phyloP scores from a whole-genome alignment of 2,888 invertebrate species.

The Adelphocoris suturalis region DNA sequence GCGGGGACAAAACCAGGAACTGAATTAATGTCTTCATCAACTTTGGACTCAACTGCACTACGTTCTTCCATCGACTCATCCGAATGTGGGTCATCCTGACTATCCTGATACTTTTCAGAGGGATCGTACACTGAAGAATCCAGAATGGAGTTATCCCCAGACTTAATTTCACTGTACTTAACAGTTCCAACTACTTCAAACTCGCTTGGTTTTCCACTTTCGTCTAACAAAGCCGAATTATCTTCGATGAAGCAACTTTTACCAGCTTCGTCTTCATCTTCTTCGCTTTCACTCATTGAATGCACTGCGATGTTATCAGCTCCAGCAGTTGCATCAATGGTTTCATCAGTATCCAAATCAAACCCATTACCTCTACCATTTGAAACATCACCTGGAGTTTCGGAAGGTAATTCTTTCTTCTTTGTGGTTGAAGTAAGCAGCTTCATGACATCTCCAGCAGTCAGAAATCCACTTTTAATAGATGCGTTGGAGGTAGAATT shows the following conservation, averaged over 20 bases:
- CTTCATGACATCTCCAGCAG: conserved; percentile 48
- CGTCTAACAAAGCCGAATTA: neutral
- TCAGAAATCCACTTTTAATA: conserved; percentile 10
- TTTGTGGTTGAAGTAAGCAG: neutral
- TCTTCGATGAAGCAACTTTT: conserved; percentile 51
- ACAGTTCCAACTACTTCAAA: neutral
- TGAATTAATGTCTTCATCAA: neutral
- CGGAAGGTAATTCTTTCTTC: neutral
- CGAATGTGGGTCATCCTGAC: neutral
- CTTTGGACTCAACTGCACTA: neutral
- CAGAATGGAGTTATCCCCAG: neutral
- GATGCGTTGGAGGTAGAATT: neutral
- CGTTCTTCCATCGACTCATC: neutral
- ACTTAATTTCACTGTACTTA: neutral
- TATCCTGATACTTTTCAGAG: neutral
- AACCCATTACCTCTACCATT: neutral
- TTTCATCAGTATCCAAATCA: conserved; percentile 20
- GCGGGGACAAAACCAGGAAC: neutral
- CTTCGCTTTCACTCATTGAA: conserved; percentile 66
- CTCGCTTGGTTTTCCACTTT: neutral
- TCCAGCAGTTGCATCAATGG: neutral
- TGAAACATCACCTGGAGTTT: neutral
- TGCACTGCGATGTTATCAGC: conserved; percentile 59
- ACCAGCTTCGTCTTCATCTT: conserved; percentile 61
- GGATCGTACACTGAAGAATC: neutral